Base-by-base conservation (phyloP, 2,797 vertebrate genomes). In the Spea hammondii region DNA sequence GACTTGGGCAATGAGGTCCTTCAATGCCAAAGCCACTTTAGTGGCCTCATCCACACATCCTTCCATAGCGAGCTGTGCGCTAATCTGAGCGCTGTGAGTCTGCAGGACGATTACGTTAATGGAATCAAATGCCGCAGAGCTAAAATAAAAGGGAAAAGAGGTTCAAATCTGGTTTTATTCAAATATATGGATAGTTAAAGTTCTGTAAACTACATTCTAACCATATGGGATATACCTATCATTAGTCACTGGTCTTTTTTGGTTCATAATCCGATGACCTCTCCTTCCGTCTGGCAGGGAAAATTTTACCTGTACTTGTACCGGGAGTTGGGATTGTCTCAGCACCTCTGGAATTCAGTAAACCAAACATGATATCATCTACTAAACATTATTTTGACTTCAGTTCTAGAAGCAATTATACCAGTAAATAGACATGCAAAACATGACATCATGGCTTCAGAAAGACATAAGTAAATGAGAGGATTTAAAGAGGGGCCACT, bases 31-130 rank as follows among this genome's bases (percentile, higher is more conserved):
- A 0, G 93, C 88, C 17, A 91, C 88, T 72, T 46, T 85, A 80
- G 91, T 90, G 4, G 92, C 92, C 51, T 93, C 91, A 9, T 85
- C 80, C 6, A 93, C 88, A 11, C 85, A 85, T 4, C 92, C 92
- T 70, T 92, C 90, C 89, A 93, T 93, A 12, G 92, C 91, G 47
- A 94, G 84, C 49, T 87, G 82, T 73, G 91, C 92, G 64, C 90
- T 92, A 70, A 94, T 88, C 77, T 93, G 93, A 65, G 91, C 92
- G 2, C 88, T 92, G 88, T 94, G 92, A 59, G 92, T 90, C 0
- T 87, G 90, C 4, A 94, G 85, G 3, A 94, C 91, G 0, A 84
- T 84, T 84, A 88, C 84, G 76, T 92, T 91, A 67, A 93, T 88
- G 64, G 83, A 87, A 0, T 87, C 85, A 0, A 86, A 80, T 78